Percentiles rank a stretch among this genome's conserved stretches.
Conservation (phyloP, 2,113 vertebrate genomes). For the Scomber scombrus region DNA sequence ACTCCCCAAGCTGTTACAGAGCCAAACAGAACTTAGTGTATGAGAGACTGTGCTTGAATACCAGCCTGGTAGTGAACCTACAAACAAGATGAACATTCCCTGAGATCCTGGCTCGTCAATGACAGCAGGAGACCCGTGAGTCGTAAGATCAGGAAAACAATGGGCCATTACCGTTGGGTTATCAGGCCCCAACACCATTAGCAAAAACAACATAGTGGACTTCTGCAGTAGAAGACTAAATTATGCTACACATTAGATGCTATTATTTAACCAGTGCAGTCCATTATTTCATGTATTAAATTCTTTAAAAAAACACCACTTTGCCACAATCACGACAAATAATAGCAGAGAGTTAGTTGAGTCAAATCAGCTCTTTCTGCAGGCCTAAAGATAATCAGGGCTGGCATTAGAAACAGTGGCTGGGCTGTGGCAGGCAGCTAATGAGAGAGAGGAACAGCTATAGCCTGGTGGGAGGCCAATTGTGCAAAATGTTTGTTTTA, state of each 20-base stretch:
- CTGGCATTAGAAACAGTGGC: constrained; percentile 72
- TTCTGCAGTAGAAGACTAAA: constrained; percentile 30
- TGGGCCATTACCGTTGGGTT: constrained; percentile 70
- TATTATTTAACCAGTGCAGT: constrained; percentile 42
- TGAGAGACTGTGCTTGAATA: constrained; percentile 61
- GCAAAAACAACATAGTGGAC: constrained; percentile 63
- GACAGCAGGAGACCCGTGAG: constrained; percentile 56
- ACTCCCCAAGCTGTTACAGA: constrained; percentile 55
- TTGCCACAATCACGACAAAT: constrained; percentile 57
- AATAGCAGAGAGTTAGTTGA: constrained; percentile 38
- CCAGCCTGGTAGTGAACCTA: constrained; percentile 72
- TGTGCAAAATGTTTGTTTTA: constrained; percentile 77
- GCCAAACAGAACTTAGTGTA: constrained; percentile 35
- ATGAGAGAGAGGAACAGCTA: constrained; percentile 71
- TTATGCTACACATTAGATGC: constrained; percentile 30
- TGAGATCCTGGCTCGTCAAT: constrained; percentile 31
- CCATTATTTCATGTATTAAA: constrained; percentile 46
- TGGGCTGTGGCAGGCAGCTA: constrained; percentile 67
- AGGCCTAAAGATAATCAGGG: constrained; percentile 71
- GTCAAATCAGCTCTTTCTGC: constrained; percentile 52
- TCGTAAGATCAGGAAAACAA: constrained; percentile 69
- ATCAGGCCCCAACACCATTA: constrained; percentile 58
- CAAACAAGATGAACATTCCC: constrained; percentile 62
- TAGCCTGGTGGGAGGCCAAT: constrained; percentile 71
- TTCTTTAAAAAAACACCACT: constrained; percentile 32